Evolutionary conservation across 2,888 invertebrate species (phyloP).

Genomic region (Calameuta filiformis): DNA sequence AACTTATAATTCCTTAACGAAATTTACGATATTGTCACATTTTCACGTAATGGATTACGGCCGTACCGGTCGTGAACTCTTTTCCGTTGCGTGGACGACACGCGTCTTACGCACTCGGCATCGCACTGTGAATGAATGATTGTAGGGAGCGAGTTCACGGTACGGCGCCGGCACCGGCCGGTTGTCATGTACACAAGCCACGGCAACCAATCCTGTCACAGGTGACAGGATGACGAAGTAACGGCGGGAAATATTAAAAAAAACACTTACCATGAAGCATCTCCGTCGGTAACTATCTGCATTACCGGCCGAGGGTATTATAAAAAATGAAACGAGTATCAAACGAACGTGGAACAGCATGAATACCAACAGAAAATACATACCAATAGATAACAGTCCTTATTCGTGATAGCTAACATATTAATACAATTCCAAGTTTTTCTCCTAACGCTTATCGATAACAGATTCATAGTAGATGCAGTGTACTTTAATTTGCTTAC

Average conservation of each 20-base stretch:
- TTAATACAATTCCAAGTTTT: no score
- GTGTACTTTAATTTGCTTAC: no score
- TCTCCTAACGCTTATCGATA: no score
- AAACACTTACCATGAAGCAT: background rate
- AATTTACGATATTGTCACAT: background rate
- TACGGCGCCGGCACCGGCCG: slow-evolving; percentile 14
- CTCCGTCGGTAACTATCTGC: no score
- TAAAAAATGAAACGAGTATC: no score
- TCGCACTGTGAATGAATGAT: slow-evolving; percentile 22
- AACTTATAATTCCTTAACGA: no score
- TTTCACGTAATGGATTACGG: background rate
- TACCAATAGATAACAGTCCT: no score
- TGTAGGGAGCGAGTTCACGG: background rate
- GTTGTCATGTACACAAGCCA: slow-evolving; percentile 17
- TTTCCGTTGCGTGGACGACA: slow-evolving; percentile 15
- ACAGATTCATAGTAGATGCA: no score
- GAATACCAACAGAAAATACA: no score
- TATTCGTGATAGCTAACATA: no score
- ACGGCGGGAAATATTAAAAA: background rate
- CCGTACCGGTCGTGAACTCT: background rate
- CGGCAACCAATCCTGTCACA: background rate
- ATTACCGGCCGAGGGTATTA: no score
- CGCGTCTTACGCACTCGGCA: slow-evolving; percentile 19
- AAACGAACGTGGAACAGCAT: no score
- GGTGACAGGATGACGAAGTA: background rate